phyloP scores from a whole-genome alignment of 2,113 vertebrate genomes.

The Mormyrus iriodes region DNA sequence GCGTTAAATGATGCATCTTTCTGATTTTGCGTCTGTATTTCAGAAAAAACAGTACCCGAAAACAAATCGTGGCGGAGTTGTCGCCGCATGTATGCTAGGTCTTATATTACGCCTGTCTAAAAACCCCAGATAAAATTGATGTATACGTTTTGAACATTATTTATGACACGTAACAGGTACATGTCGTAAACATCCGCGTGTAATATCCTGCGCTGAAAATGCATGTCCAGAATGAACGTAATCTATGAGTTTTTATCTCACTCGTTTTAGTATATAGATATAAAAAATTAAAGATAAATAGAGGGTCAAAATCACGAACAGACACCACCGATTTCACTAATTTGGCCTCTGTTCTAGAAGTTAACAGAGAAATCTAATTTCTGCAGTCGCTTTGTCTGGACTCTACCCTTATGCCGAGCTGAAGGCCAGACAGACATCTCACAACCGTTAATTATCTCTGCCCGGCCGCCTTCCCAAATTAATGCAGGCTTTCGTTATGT shows the following conservation, averaged over 20 bases:
- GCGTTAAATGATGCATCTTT: not conserved
- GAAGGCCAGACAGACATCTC: conserved; percentile 10
- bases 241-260: not conserved
- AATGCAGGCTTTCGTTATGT: not conserved
- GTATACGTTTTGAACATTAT: not conserved
- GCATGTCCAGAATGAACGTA: not conserved
- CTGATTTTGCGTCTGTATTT: not conserved
- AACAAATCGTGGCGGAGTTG: not conserved
- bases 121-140: not conserved
- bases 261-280: not conserved
- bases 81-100: not conserved
- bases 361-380: conserved; percentile 23
- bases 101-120: not conserved
- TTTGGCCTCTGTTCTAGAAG: conserved; percentile 10
- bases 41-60: not conserved
- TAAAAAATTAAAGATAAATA: not conserved
- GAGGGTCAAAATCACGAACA: not conserved
- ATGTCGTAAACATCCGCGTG: not conserved
- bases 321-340: conserved; percentile 6
- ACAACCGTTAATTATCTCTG: conserved; percentile 13
- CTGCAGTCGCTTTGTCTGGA: not conserved
- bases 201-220: not conserved
- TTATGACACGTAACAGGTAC: not conserved
- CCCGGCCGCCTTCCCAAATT: not conserved
- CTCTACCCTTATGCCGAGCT: not conserved